Evolutionary conservation across 2,888 invertebrate genomes (phyloP).

Genomic region (Stenichneumon culpator): DNA sequence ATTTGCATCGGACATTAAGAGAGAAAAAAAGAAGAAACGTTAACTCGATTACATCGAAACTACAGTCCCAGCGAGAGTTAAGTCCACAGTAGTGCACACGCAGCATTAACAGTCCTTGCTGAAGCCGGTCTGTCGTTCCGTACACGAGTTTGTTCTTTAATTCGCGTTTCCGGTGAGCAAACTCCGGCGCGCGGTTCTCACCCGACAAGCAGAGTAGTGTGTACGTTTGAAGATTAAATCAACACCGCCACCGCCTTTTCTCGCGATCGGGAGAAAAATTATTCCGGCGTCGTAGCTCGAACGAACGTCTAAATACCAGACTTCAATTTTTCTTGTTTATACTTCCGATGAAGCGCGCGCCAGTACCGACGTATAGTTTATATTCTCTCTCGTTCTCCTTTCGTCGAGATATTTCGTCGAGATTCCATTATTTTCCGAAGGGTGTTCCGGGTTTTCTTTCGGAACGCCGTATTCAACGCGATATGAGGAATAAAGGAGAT

Average conservation of each 20-base stretch:
- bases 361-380: background rate
- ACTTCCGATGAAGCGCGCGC: background rate
- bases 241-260: conserved; percentile 46
- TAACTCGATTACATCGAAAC: conserved; percentile 64
- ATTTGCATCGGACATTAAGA: conserved; percentile 67
- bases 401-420: conserved; percentile 11
- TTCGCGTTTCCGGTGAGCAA: conserved; percentile 56
- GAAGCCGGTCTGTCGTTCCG: background rate
- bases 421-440: conserved; percentile 61
- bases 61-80: conserved; percentile 17
- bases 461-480: conserved; percentile 45
- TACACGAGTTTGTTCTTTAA: conserved; percentile 47
- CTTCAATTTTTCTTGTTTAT: conserved; percentile 34
- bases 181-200: conserved; percentile 34
- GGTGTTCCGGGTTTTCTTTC: conserved; percentile 42
- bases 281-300: conserved; percentile 4
- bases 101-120: background rate
- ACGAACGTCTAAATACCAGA: conserved; percentile 1
- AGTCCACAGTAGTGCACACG: conserved; percentile 4
- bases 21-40: conserved; percentile 50
- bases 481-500: conserved; percentile 50
- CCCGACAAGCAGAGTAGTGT: conserved; percentile 11
- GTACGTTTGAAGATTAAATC: conserved; percentile 59
- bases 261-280: conserved; percentile 51
- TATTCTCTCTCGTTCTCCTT: conserved; percentile 14